Conservation (phyloP, 35 echinoderm and acorn worm genomes). For the Diadema setosum region DNA sequence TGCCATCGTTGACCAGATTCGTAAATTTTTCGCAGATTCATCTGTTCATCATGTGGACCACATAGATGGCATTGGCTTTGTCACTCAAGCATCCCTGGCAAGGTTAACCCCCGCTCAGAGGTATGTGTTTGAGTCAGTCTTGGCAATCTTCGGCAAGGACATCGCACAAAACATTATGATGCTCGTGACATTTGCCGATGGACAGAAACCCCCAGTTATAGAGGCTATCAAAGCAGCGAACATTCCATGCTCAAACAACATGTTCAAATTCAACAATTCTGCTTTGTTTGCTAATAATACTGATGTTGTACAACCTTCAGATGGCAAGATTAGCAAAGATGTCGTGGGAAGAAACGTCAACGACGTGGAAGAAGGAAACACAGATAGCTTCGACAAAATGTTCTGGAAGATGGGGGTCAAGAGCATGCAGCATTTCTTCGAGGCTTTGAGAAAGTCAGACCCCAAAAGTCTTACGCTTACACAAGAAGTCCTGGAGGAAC, state of each 20-base stretch:
- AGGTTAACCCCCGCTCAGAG: too few relatives aligned
- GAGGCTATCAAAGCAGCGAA: too few relatives aligned
- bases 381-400: too few relatives aligned
- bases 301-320: not conserved
- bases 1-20: not conserved
- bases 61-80: conserved; percentile 54
- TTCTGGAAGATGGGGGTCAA: too few relatives aligned
- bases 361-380: too few relatives aligned
- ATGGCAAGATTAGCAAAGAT: not conserved
- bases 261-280: too few relatives aligned
- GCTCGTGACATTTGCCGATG: conserved; percentile 23
- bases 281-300: too few relatives aligned
- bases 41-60: not conserved
- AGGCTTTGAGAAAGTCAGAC: not conserved
- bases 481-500: conserved; percentile 52
- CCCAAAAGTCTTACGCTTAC: conserved; percentile 36
- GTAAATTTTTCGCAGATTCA: not conserved
- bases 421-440: conserved; percentile 21
- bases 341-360: too few relatives aligned
- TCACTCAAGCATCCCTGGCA: conserved; percentile 2
- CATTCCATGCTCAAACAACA: too few relatives aligned
- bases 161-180: conserved; percentile 6
- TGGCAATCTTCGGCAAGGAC: conserved; percentile 17
- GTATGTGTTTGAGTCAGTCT: too few relatives aligned
- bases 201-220: conserved; percentile 17